Evolutionary conservation across 2,797 vertebrate species (phyloP).

Genomic region (Carcharodon carcharias): DNA sequence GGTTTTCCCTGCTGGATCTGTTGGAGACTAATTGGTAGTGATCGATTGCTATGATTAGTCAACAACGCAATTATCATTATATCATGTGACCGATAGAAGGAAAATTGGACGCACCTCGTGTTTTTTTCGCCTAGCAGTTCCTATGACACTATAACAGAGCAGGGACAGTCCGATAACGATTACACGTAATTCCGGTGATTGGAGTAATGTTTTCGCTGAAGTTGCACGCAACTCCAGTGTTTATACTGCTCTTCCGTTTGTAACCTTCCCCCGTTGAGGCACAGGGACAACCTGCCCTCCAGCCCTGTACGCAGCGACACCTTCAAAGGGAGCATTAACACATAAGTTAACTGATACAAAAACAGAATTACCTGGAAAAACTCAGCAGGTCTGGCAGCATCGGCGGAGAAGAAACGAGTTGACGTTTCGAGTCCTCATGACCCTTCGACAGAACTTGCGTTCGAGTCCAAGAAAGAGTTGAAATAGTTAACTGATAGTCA

Average conservation of each 20-base stretch:
- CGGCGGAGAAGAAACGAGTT: too few relatives aligned
- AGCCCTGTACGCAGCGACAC: background rate
- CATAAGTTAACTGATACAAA: background rate
- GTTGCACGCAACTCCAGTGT: background rate
- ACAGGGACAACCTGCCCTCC: background rate
- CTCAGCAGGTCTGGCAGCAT: too few relatives aligned
- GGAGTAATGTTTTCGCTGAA: background rate
- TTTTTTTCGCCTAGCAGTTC: background rate
- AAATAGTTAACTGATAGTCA: slow-evolving; percentile 21
- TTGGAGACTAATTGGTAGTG: background rate
- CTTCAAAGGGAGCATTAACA: slow-evolving; percentile 4
- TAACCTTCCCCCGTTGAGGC: background rate
- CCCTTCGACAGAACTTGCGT: too few relatives aligned
- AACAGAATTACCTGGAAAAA: too few relatives aligned
- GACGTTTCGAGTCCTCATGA: too few relatives aligned
- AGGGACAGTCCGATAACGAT: background rate
- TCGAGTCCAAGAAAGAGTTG: too few relatives aligned
- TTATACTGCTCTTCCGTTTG: background rate
- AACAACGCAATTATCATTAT: background rate
- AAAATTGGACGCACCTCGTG: background rate
- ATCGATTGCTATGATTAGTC: background rate
- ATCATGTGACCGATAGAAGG: background rate
- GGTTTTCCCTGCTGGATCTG: background rate
- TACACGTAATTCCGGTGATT: background rate
- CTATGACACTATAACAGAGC: background rate